Conservation (phyloP, 1,140 invertebrate species). For the Radopholus similis region DNA sequence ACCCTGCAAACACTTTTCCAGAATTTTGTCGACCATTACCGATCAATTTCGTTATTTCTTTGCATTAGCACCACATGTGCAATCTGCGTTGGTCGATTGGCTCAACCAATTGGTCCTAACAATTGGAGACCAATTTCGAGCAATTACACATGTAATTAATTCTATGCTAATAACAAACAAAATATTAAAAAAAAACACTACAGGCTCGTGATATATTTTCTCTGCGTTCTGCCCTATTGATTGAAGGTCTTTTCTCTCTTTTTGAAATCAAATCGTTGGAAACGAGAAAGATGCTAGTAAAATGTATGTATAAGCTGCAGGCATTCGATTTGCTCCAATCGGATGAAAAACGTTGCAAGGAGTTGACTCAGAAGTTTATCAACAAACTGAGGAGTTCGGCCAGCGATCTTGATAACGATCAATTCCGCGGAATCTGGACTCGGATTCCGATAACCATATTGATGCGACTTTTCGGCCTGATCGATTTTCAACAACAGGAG, state of each 20-base stretch:
- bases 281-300: slow-evolving; percentile 1
- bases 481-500: background rate
- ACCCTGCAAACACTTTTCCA: slow-evolving; percentile 18
- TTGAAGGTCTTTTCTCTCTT: slow-evolving; percentile 2
- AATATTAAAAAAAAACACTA: background rate
- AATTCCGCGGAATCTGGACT: slow-evolving; percentile 12
- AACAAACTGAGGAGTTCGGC: background rate
- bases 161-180: background rate
- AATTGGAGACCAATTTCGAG: slow-evolving; percentile 7
- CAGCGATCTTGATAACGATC: background rate
- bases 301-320: slow-evolving; percentile 15
- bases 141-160: slow-evolving; percentile 5
- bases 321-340: slow-evolving; percentile 6
- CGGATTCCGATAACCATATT: slow-evolving; percentile 8
- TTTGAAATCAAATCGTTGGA: slow-evolving; percentile 12
- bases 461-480: slow-evolving; percentile 5
- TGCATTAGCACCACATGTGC: background rate
- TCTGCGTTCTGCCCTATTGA: slow-evolving; percentile 7
- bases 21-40: slow-evolving; percentile 18
- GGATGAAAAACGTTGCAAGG: background rate
- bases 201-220: slow-evolving; percentile 4
- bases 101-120: background rate
- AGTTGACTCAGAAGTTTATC: background rate
- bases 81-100: slow-evolving; percentile 4
- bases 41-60: slow-evolving; percentile 7